Percentiles rank a stretch among this genome's conserved stretches.
Evolutionary conservation across 2,888 invertebrate species (phyloP).

Genomic region (Listrodromus nycthemerus): DNA sequence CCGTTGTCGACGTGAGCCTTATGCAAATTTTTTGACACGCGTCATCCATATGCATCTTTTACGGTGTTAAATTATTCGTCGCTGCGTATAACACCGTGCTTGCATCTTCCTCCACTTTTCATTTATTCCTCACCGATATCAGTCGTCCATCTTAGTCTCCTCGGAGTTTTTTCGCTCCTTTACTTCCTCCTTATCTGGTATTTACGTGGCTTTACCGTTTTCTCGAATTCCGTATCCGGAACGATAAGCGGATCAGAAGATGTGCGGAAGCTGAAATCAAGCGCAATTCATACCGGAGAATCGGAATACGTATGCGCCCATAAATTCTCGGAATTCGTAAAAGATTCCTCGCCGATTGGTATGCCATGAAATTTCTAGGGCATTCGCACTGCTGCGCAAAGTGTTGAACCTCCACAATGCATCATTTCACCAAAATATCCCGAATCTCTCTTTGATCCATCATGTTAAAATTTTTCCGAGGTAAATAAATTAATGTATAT

Average conservation of each 20-base stretch:
- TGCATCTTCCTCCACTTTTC: conserved; percentile 31
- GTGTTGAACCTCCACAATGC: not conserved
- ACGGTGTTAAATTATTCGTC: conserved; percentile 74
- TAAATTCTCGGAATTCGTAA: conserved; percentile 37
- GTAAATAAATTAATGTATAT: not conserved
- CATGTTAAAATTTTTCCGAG: not conserved
- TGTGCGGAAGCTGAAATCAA: conserved; percentile 34
- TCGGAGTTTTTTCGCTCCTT: conserved; percentile 16
- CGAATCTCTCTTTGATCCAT: not conserved
- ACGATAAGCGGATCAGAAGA: conserved; percentile 30
- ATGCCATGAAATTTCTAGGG: not conserved
- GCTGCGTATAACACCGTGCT: conserved; percentile 51
- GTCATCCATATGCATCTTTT: conserved; percentile 75
- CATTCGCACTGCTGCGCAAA: not conserved
- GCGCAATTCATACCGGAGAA: conserved; percentile 42
- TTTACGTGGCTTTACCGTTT: not conserved
- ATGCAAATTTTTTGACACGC: conserved; percentile 73
- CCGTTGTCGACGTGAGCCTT: conserved; percentile 65
- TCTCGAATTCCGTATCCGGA: conserved; percentile 26
- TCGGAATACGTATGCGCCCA: conserved; percentile 8
- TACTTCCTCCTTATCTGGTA: conserved; percentile 40
- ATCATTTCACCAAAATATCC: not conserved
- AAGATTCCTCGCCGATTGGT: conserved; percentile 11
- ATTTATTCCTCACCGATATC: conserved; percentile 10
- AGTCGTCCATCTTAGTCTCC: conserved; percentile 14